Percentiles rank a stretch among this genome's conserved stretches.
phyloP scores from a whole-genome alignment of 2,888 invertebrate species.

The Torymus aiolomorphi region DNA sequence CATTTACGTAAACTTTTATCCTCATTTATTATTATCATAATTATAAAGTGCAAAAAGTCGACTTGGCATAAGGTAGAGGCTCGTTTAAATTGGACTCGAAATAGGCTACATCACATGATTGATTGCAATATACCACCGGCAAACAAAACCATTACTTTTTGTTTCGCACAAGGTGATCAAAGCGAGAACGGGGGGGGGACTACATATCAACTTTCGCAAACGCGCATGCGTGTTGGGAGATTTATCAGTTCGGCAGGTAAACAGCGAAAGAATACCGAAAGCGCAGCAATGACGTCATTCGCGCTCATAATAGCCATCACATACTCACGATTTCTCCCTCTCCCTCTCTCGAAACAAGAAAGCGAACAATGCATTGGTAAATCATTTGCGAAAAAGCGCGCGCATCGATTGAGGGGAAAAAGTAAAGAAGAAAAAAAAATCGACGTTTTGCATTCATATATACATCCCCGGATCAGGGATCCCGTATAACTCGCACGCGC shows the following conservation, averaged over 20 bases:
- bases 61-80: no score
- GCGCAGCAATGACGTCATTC: constrained; percentile 3
- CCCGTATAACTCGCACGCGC: no score
- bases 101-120: no score
- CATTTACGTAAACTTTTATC: no score
- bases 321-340: not conserved
- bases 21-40: no score
- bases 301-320: not conserved
- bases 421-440: not conserved
- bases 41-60: no score
- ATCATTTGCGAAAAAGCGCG: constrained; percentile 1
- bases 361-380: constrained; percentile 32
- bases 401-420: not conserved
- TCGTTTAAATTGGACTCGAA: no score
- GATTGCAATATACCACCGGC: no score
- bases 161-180: no score
- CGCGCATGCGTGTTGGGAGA: not conserved
- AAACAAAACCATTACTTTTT: no score
- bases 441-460: no score
- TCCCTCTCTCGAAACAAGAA: not conserved
- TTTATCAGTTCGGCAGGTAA: constrained; percentile 25
- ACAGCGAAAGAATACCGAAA: constrained; percentile 21
- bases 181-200: not conserved
- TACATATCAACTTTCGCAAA: constrained; percentile 37
- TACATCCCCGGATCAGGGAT: no score